Conservation (phyloP, 2,888 invertebrate genomes). For the Chalcosyrphus nemorum region DNA sequence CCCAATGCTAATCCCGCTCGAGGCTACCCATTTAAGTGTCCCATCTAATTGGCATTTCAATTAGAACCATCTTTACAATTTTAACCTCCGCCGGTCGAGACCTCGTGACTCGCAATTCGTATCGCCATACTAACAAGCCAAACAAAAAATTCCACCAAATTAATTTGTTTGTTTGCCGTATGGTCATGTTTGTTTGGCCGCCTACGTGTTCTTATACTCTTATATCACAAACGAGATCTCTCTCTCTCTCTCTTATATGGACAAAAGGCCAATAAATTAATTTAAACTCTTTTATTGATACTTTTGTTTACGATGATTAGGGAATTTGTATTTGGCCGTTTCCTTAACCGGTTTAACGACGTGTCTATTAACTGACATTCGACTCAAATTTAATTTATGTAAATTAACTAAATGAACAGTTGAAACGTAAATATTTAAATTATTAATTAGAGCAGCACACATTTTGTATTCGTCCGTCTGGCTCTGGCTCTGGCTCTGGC, state of each 20-base stretch:
- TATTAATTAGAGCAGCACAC: constrained; percentile 60
- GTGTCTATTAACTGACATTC: not conserved
- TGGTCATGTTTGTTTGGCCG: constrained; percentile 3
- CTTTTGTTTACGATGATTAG: constrained; percentile 28
- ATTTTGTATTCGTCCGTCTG: constrained; percentile 18
- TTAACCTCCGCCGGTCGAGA: not conserved
- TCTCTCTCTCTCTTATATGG: too few species aligned
- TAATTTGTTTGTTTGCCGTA: constrained; percentile 54
- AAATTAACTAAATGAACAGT: constrained; percentile 23
- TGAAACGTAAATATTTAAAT: constrained; percentile 43
- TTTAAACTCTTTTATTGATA: constrained; percentile 54
- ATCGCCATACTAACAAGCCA: constrained; percentile 1
- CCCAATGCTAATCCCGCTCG: not conserved
- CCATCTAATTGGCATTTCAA: constrained; percentile 11
- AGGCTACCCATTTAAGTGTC: not conserved
- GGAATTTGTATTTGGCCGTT: constrained; percentile 17
- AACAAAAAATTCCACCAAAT: constrained; percentile 38
- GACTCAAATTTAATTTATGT: constrained; percentile 37
- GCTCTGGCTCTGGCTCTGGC: too few species aligned
- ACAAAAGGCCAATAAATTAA: constrained; percentile 50
- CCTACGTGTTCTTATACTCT: constrained; percentile 32
- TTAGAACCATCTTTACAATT: not conserved
- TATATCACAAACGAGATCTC: constrained; percentile 32
- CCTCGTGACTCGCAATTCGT: constrained; percentile 17
- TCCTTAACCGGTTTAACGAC: constrained; percentile 27